Evolutionary conservation across 2,797 vertebrate genomes (phyloP), one percentile per base, ranked within the genome.

Genomic region (Poliocrania exsul): DNA sequence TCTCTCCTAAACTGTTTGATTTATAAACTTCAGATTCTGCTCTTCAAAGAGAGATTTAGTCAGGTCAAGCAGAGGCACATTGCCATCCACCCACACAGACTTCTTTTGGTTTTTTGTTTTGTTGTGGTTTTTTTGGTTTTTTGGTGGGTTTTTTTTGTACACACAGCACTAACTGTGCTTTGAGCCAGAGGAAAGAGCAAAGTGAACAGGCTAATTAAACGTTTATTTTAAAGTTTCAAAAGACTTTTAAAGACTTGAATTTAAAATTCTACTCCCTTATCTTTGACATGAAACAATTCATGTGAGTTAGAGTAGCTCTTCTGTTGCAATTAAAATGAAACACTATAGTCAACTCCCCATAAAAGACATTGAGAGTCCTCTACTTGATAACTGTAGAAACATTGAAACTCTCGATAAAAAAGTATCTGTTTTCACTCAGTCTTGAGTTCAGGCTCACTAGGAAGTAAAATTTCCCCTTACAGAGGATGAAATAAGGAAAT

Each of bases 401-500:
- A 64, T 57, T 86, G 74, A 82, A 90, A 90, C 40, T 92, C 37
- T 64, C 74, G 64, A 91, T 87, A 89, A 95, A 81, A 29, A 88
- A 73, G 53, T 66, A 58, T 65, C 57, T 88, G 38, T 81, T 89
- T 81, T 94, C 42, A 73, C 25, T 35, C 35, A 73, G 47, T 53
- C 71, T 67, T 0, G 0, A 80, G 71, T 87, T 87, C 78, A 93
- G 57, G 13, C 78, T 74, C 81, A 86, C 88, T 94, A 87, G 88
- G 83, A 95, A 95, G 88, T 82, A 93, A 91, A 94, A 87, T 91
- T 92, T 96, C 86, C 90, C 65, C 35, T 85, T 78, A 67, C 61
- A 78, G 88, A 87, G 92, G 88, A 93, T 87, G 86, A 94, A 95
- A 93, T 93, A 94, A 80, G 93, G 94, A 97, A 95, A 94, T 95